phyloP scores from a whole-genome alignment of 1,140 invertebrate species.

The Yoshiicerus persimilis region DNA sequence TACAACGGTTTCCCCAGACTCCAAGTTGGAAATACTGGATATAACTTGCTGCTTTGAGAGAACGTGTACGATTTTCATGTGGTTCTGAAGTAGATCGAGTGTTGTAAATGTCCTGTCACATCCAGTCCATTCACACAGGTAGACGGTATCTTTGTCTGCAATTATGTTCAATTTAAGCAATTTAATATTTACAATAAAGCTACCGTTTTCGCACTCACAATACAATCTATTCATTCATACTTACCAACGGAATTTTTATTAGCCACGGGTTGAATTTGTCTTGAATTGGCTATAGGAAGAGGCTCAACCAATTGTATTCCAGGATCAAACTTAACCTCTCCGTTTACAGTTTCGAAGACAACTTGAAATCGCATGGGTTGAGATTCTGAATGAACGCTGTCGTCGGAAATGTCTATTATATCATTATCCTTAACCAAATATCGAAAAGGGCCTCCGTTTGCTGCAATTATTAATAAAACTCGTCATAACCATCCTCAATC shows the following conservation, averaged over 20 bases:
- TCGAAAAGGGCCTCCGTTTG: background rate
- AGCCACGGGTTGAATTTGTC: background rate
- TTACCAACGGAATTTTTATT: background rate
- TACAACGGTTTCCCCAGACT: background rate
- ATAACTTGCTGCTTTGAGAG: background rate
- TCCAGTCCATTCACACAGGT: slow-evolving; percentile 5
- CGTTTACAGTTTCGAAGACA: slow-evolving; percentile 1
- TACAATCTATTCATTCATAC: background rate
- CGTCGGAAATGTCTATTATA: background rate
- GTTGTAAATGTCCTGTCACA: background rate
- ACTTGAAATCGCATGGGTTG: slow-evolving; percentile 14
- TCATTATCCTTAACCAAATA: slow-evolving; percentile 12
- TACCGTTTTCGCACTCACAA: too few species aligned
- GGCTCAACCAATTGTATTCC: background rate
- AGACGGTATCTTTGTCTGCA: background rate
- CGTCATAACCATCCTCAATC: too few species aligned
- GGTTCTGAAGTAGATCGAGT: background rate
- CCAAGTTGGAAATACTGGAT: background rate
- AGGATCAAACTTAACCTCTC: background rate
- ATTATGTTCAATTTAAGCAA: background rate
- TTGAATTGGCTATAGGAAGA: background rate
- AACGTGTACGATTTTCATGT: background rate
- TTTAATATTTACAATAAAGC: background rate
- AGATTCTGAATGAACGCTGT: background rate
- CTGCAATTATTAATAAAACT: background rate